Percentiles rank a stretch among this genome's conserved stretches.
Evolutionary conservation across 2,113 vertebrate genomes (phyloP).

Genomic region (Leptocoma aspasia): DNA sequence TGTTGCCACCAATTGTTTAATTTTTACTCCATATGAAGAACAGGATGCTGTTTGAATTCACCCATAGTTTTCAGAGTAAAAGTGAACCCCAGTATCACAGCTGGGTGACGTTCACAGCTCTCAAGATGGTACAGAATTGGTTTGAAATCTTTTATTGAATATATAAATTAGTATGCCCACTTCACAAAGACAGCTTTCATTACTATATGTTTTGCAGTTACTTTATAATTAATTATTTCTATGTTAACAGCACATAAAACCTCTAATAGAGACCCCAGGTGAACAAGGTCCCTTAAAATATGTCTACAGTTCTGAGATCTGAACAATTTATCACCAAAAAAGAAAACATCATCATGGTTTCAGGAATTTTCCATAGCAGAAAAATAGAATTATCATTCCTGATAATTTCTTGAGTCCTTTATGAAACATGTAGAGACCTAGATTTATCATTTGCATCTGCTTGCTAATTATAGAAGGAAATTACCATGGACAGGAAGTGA

Average conservation of each 20-base stretch:
- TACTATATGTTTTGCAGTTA: not conserved
- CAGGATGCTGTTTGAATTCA: not conserved
- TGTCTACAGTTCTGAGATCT: not conserved
- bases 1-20: not conserved
- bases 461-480: not conserved
- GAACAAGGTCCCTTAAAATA: not conserved
- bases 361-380: not conserved
- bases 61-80: not conserved
- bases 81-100: not conserved
- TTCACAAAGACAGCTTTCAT: not conserved
- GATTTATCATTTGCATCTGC: not conserved
- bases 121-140: not conserved
- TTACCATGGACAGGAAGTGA: not conserved
- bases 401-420: not conserved
- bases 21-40: not conserved
- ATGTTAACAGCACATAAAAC: not conserved
- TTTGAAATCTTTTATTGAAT: not conserved
- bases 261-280: not conserved
- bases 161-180: not conserved
- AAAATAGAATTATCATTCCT: not conserved
- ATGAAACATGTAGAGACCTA: not conserved
- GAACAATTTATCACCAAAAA: not conserved
- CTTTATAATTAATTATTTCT: not conserved
- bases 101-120: fast-evolving
- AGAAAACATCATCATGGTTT: not conserved